Conservation (phyloP, 2,888 invertebrate genomes). For the Sinopyrophorus schimmeli region DNA sequence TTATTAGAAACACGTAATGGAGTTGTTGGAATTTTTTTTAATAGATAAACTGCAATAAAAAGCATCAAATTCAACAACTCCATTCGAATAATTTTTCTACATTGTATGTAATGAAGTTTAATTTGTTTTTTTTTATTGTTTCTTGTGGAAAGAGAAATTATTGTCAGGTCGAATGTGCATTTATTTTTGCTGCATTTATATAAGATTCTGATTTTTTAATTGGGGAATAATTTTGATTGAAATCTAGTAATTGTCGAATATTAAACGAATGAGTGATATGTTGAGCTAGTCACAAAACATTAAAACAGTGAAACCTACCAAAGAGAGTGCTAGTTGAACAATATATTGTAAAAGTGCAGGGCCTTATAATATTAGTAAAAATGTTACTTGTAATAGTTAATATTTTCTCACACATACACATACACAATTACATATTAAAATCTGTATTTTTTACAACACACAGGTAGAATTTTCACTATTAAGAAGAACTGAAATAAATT, state of each 20-base stretch:
- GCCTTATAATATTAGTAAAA: conserved; percentile 32
- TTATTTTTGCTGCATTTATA: conserved; percentile 17
- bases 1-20: not conserved
- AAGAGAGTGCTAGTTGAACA: conserved; percentile 37
- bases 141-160: conserved; percentile 9
- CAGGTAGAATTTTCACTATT: conserved; percentile 41
- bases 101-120: conserved; percentile 2
- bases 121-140: not conserved
- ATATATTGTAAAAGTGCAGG: conserved; percentile 30
- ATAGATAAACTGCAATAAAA: not conserved
- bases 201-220: not conserved
- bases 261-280: conserved; percentile 40
- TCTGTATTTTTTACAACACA: conserved; percentile 44
- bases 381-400: conserved; percentile 27
- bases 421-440: too few species aligned
- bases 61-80: too few species aligned
- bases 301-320: conserved; percentile 38
- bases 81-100: too few species aligned
- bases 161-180: conserved; percentile 18
- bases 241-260: conserved; percentile 5
- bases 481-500: conserved; percentile 34
- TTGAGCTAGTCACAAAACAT: conserved; percentile 43
- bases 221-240: conserved; percentile 15
- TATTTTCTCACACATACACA: conserved; percentile 33
- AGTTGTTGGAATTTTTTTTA: not conserved